These are phyloP conservation scores for Chaetorhynchus papuensis DNA, from an alignment of 2,113 vertebrate genomes.

Conservation along the genomic window DNA sequence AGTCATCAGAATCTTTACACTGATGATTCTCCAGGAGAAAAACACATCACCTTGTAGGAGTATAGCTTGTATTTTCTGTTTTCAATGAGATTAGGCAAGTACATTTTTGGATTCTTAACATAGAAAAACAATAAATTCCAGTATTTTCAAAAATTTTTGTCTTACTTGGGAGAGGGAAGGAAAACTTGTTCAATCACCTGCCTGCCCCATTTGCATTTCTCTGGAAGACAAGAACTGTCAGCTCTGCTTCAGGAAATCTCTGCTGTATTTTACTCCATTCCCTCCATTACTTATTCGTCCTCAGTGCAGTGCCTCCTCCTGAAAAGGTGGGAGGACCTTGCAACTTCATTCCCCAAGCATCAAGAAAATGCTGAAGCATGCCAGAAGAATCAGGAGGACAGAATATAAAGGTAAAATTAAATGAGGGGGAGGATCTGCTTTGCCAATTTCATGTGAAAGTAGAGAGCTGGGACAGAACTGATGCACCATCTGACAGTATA, in stretches of 20 bases:
- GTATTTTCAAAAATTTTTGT: not conserved
- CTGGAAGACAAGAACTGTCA: not conserved
- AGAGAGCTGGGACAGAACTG: not conserved
- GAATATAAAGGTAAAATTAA: conserved; percentile 9
- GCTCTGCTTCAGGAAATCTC: not conserved
- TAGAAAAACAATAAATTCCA: not conserved
- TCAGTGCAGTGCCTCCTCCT: not conserved
- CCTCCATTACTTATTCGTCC: not conserved
- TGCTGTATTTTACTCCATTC: not conserved
- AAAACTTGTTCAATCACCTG: not conserved
- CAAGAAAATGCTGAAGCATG: not conserved
- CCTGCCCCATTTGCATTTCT: not conserved
- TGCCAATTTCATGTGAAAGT: not conserved
- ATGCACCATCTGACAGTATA: not conserved
- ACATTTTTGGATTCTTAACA: not conserved
- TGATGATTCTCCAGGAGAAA: not conserved
- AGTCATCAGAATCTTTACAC: not conserved
- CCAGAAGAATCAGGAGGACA: not conserved
- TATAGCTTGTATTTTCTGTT: not conserved
- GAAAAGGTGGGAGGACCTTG: not conserved
- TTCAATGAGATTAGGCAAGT: not conserved
- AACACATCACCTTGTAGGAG: not conserved
- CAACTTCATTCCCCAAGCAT: not conserved
- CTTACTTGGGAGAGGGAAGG: not conserved
- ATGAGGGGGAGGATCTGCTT: not conserved